phyloP scores from a whole-genome alignment of 2,797 vertebrate species.

The Rhinoraja longicauda region DNA sequence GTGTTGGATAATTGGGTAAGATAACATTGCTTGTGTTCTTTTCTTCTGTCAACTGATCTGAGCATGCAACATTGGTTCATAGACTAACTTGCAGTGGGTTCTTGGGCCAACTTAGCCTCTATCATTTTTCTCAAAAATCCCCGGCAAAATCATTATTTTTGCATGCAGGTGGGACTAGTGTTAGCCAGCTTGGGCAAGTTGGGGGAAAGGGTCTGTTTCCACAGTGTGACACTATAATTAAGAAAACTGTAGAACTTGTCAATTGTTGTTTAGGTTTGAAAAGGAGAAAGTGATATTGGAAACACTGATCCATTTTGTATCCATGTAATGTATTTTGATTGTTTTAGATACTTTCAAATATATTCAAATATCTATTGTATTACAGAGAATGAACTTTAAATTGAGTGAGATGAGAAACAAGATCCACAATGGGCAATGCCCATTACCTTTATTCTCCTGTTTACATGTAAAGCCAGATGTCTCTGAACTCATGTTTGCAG shows the following conservation, averaged over 20 bases:
- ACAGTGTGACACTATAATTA: not conserved
- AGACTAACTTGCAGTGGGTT: not conserved
- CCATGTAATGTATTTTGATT: not conserved
- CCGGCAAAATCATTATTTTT: not conserved
- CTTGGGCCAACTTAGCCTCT: not conserved
- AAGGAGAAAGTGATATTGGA: not conserved
- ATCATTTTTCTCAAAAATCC: not conserved
- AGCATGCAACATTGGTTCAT: not conserved
- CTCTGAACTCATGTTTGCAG: conserved; percentile 97
- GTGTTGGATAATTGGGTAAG: not conserved
- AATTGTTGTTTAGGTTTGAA: not conserved
- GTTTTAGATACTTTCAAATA: not conserved
- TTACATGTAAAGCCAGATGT: conserved; percentile 96
- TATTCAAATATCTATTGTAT: conserved; percentile 17
- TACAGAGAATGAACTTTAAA: conserved; percentile 84
- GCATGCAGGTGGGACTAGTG: no score
- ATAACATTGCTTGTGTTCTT: not conserved
- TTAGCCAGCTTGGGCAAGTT: no score
- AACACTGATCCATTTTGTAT: not conserved
- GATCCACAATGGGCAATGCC: conserved; percentile 68
- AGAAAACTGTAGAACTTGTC: not conserved
- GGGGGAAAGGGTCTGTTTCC: no score
- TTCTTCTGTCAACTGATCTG: not conserved
- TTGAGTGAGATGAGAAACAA: conserved; percentile 82
- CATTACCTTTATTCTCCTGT: conserved; percentile 91